These are phyloP conservation scores for Himalopsyche japonica DNA, from an alignment of 2,888 invertebrate species.

Conservation along the genomic window DNA sequence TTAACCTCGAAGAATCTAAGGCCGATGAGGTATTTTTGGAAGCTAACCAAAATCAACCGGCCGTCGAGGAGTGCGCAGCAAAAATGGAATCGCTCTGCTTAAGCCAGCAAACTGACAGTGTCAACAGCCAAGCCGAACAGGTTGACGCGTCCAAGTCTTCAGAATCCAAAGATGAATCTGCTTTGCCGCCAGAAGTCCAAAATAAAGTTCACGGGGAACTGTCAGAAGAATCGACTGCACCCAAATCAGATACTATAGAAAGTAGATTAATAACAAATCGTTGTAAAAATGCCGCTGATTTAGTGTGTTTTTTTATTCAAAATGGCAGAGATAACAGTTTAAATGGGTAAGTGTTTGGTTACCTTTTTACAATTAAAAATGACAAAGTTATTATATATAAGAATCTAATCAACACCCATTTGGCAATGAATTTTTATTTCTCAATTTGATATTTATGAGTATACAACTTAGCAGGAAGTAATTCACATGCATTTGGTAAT, in stretches of 20 bases:
- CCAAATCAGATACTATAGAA: slow-evolving; percentile 54
- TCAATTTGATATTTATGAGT: not conserved
- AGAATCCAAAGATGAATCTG: not conserved
- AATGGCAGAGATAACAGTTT: slow-evolving; percentile 47
- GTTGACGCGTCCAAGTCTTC: not conserved
- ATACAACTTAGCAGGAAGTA: too few relatives aligned
- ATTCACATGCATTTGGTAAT: too few relatives aligned
- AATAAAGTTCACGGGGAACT: not conserved
- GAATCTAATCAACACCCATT: not conserved
- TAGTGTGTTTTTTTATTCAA: slow-evolving; percentile 81
- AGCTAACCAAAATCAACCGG: not conserved
- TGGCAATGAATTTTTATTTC: not conserved
- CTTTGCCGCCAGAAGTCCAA: not conserved
- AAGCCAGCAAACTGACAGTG: not conserved
- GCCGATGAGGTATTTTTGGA: slow-evolving; percentile 44
- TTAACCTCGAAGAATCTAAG: slow-evolving; percentile 41
- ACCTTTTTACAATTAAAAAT: not conserved
- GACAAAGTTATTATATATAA: not conserved
- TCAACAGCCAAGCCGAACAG: not conserved
- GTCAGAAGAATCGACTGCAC: not conserved
- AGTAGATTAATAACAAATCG: slow-evolving; percentile 72
- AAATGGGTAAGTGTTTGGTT: slow-evolving; percentile 44
- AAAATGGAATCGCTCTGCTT: not conserved
- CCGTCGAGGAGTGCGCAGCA: not conserved
- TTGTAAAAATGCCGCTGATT: slow-evolving; percentile 85